Evolutionary conservation across 2,888 invertebrate genomes (phyloP), one percentile per base, ranked within the genome.

Genomic region (Calephelis perditalis): DNA sequence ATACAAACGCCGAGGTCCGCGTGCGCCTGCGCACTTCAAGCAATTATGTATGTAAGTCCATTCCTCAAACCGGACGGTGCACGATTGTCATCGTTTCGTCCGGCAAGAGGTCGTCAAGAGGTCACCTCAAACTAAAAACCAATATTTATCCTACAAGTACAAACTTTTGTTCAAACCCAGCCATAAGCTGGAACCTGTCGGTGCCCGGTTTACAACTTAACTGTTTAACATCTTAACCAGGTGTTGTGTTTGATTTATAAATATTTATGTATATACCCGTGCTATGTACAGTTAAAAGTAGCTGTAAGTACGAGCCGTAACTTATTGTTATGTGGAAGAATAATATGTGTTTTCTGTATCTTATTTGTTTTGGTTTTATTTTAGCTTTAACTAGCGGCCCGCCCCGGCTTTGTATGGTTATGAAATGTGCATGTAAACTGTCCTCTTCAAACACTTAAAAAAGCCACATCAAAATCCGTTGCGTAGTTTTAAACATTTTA

Each of bases 21-120:
- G 49, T 52, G 49, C 57, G 49, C 49, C 26, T 52, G 49, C 57
- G 57, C 63, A 61, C 70, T 74, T 67, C 70, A 69, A 63, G 65
- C 61, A 62, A 58, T 63, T 58, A 63, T 63, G 62, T 64, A 63
- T 63, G 60, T 66, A 63, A 62, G 65, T 59, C 63, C 59, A 56
- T 58, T 46, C 56, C 64, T 63, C 62, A 68, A 67, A 70, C 70
- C 71, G 71, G 71, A 70, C 67, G 68, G 64, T 60, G 11, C 11
- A 36, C 60, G 68, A 70, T 68, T 69, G 70, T 71, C 70, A 66
- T 66, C 68, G 69, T 63, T 65, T 68, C 70, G 72, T 69, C 68
- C 69, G 70, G 71, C 70, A 69, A 69, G 72, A 63, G 74, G 73
- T 73, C 73, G 74, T 66, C 67, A 66, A 71, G 72, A 70, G 74